Evolutionary conservation across 2,888 invertebrate genomes (phyloP), one percentile per base, ranked within the genome.

Genomic region (Pherbina coryleti): DNA sequence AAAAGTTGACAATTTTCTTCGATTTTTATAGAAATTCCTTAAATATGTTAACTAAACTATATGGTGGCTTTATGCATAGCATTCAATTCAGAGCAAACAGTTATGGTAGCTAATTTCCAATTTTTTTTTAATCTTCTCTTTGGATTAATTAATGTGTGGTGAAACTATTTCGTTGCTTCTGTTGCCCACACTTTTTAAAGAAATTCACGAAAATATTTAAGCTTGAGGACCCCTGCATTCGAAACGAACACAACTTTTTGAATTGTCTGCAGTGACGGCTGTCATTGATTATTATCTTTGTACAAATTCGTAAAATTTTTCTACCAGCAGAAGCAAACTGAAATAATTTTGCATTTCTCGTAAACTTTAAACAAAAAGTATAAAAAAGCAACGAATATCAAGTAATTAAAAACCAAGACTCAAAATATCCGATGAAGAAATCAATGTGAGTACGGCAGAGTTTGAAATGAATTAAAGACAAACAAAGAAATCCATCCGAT

Each of bases 401-500:
- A 69, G 28, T 51, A 22, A 17, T 17, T 25, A 51, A 22, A 22
- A 22, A 4, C 4, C 49, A 11, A 17, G n/a, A 34, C 5, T n/a
- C 19, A n/a, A 34, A 44, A 9, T 17, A 25, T 22, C 51, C 25
- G 49, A 44, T 72, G 72, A 31, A 17, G 57, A 37, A 25, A 4
- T 55, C 8, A 55, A 74, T 62, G 73, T 62, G 25, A 28, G 71
- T 55, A 2, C 1, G 19, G 69, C 17, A 37, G 31, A 19, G 17
- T 19, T 60, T 17, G 28, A 51, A 51, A 25, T 19, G 17, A 64
- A 9, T 34, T 64, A 5, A 14, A n/a, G 22, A 25, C 2, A 69
- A 49, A 17, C 22, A 34, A 37, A 55, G 22, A 34, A 60, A 55
- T 3, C 3, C 67, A 17, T 76, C 78, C 78, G 80, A 67, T 77